Evolutionary conservation across 1,140 invertebrate species (phyloP), one percentile per base, ranked within the genome.

Genomic region (Brachionus asplanchnoidis): DNA sequence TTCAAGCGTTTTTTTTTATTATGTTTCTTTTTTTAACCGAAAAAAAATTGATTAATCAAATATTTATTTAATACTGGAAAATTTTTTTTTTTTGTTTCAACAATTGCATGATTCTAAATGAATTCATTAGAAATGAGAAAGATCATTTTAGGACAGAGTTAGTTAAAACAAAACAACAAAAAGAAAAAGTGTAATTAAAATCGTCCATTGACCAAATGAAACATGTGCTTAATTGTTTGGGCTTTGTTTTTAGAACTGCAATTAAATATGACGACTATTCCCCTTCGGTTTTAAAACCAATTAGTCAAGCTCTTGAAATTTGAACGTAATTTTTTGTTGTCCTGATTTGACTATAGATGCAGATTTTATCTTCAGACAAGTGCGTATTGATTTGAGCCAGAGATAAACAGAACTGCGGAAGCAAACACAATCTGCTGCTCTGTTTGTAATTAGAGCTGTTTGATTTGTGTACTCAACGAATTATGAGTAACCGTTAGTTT

Each of bases 401-500:
- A 60, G 53, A 60, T 60, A 60, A 60, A 60, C 53, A 60, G 2
- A 60, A 60, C 23, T 9, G 53, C 53, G 53, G 53, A 60, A 60
- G 20, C 53, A 60, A 60, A 23, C 53, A 60, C 17, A 60, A 60
- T 60, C 53, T 60, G 53, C 53, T 60, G 53, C 53, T 60, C 53
- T 60, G 53, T 60, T 60, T 60, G 53, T 60, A 60, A 60, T 60
- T 60, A 60, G 53, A 60, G 53, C 53, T 60, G 53, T 60, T 60
- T 20, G 46, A 14, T 60, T 20, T n/a, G 53, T 60, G 17, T 60
- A 26, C 53, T 60, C 53, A 60, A 26, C 53, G 53, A 60, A 60
- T 60, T 60, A 60, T 60, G 53, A 60, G 53, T 20, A 60, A 60
- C 53, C 53, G 53, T 60, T 60, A 60, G 53, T 60, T 60, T 20